Evolutionary conservation across 1,140 invertebrate species (phyloP).

Genomic region (Batillaria attramentaria): DNA sequence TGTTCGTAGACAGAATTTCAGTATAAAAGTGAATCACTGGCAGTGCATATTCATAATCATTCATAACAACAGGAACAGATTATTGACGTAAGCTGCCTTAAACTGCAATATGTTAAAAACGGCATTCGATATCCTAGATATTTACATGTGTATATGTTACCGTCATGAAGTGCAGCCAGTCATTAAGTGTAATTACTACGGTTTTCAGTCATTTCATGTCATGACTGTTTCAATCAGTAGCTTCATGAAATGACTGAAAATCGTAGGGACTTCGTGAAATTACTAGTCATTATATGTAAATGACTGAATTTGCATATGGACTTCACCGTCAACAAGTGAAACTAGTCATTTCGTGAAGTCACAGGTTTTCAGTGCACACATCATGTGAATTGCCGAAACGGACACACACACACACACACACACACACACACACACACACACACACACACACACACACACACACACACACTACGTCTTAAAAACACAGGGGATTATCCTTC

Average conservation of each 20-base stretch:
- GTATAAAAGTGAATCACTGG: neutral
- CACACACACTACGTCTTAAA: too few relatives aligned
- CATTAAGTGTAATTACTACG: too few relatives aligned
- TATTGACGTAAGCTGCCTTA: too few relatives aligned
- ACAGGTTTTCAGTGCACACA: too few relatives aligned
- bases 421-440: neutral
- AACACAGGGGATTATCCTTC: too few relatives aligned
- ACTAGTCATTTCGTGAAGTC: too few relatives aligned
- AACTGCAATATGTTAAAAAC: neutral
- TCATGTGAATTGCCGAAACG: neutral
- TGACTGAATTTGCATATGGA: neutral
- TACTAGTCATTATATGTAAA: neutral
- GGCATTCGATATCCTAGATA: neutral
- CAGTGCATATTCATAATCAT: too few relatives aligned
- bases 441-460: conserved; percentile 1
- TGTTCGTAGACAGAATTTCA: neutral
- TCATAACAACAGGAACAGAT: too few relatives aligned
- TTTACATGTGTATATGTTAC: neutral
- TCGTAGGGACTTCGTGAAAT: neutral
- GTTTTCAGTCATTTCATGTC: too few relatives aligned
- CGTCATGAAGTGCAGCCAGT: too few relatives aligned
- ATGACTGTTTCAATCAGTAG: too few relatives aligned
- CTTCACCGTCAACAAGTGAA: neutral
- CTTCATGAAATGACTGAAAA: too few relatives aligned
- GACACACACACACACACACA: conserved; percentile 2